phyloP scores from a whole-genome alignment of 2,888 invertebrate genomes.

The Iphiclides podalirius region DNA sequence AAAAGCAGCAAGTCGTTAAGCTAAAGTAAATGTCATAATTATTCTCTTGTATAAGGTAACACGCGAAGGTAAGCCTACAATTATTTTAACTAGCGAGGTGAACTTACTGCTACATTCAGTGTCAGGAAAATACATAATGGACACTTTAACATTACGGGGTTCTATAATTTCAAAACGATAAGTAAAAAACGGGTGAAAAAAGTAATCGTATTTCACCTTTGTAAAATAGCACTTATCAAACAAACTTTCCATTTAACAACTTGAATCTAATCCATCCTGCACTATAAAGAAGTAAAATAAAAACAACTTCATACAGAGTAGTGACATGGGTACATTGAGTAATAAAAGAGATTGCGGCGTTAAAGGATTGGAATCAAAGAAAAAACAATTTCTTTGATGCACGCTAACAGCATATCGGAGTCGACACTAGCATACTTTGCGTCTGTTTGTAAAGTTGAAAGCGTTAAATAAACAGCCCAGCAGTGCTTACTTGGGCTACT shows the following conservation, averaged over 20 bases:
- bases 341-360: neutral
- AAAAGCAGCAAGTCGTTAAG: conserved; percentile 17
- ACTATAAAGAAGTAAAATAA: neutral
- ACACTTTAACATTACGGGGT: conserved; percentile 5
- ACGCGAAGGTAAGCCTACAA: conserved; percentile 23
- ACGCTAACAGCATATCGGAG: conserved; percentile 1
- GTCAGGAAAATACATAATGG: conserved; percentile 18
- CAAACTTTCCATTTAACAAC: too few relatives aligned
- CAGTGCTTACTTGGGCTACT: conserved; percentile 35
- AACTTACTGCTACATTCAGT: conserved; percentile 17
- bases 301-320: neutral
- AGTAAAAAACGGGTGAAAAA: neutral
- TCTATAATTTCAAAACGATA: conserved; percentile 1
- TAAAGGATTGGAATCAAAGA: neutral
- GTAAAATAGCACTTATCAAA: too few relatives aligned
- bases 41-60: conserved; percentile 23
- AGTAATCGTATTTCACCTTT: too few relatives aligned
- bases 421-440: conserved; percentile 9
- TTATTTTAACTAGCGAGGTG: conserved; percentile 23
- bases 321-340: neutral
- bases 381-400: neutral
- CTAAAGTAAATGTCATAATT: conserved; percentile 24
- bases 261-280: neutral
- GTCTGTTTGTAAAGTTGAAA: conserved; percentile 17
- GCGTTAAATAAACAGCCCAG: conserved; percentile 14